Percentiles rank a stretch among this genome's conserved stretches.
Evolutionary conservation across 2,113 vertebrate genomes (phyloP).

Genomic region (Acrocephalus arundinaceus): DNA sequence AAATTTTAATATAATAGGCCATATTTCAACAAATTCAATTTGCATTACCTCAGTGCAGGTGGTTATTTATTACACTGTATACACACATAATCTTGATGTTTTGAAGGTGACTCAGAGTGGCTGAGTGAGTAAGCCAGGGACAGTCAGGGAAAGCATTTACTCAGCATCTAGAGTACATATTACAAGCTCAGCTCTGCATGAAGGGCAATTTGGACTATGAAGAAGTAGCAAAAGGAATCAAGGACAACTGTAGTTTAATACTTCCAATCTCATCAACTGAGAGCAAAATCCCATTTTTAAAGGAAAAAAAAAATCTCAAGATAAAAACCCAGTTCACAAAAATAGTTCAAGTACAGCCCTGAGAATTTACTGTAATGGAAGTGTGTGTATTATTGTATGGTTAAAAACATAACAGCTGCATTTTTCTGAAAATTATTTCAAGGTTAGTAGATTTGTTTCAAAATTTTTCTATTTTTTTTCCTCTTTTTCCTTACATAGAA

Average conservation of each 20-base stretch:
- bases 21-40: conserved; percentile 88
- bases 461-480: not conserved
- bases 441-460: not conserved
- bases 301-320: not conserved
- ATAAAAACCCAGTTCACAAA: conserved; percentile 20
- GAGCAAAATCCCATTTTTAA: conserved; percentile 28
- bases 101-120: conserved; percentile 78
- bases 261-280: conserved; percentile 20
- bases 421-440: conserved; percentile 4
- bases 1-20: conserved; percentile 83
- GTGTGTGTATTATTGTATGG: not conserved
- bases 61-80: conserved; percentile 85
- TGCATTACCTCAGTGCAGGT: conserved; percentile 71
- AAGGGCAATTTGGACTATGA: conserved; percentile 87
- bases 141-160: conserved; percentile 79
- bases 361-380: not conserved
- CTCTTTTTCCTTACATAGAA: not conserved
- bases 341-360: conserved; percentile 3
- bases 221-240: conserved; percentile 76
- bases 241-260: conserved; percentile 70
- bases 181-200: conserved; percentile 85
- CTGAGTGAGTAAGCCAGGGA: conserved; percentile 63
- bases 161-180: conserved; percentile 83
- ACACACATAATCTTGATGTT: conserved; percentile 78
- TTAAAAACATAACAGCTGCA: not conserved